Conservation (phyloP, 2,113 vertebrate genomes). For the Psittacula cyanocephala region DNA sequence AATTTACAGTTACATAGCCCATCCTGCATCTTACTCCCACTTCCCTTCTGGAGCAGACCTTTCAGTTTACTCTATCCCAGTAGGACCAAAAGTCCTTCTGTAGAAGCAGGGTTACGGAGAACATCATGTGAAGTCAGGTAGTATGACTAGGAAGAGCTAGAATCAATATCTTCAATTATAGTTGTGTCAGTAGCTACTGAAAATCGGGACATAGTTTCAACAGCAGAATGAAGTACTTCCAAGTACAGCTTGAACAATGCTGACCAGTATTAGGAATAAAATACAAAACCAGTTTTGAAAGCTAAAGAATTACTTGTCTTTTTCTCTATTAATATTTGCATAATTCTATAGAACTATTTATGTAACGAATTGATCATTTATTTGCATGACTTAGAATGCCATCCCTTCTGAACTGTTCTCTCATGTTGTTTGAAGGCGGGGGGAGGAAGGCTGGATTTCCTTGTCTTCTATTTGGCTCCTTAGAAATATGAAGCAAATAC, state of each 20-base stretch:
- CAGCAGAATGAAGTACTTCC: background rate
- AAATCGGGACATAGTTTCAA: background rate
- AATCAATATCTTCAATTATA: accelerated
- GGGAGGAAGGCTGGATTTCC: background rate
- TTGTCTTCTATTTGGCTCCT: background rate
- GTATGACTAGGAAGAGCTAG: background rate
- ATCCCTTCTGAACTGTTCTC: background rate
- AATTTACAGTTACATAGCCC: background rate
- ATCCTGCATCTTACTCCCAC: background rate
- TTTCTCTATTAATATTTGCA: background rate
- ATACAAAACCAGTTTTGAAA: background rate
- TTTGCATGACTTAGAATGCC: background rate
- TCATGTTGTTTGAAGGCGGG: background rate
- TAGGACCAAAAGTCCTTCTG: background rate
- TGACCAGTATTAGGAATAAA: background rate
- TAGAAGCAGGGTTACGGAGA: background rate
- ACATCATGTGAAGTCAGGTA: too few species aligned
- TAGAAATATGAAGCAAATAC: background rate
- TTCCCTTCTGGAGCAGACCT: background rate
- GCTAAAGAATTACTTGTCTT: background rate
- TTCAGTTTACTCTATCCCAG: background rate
- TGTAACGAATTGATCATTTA: background rate
- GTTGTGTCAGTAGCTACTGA: background rate
- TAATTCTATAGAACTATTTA: background rate
- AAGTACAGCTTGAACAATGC: background rate